These are phyloP conservation scores for Notarius lentiginosus DNA, from an alignment of 2,113 vertebrate genomes.

Conservation along the genomic window DNA sequence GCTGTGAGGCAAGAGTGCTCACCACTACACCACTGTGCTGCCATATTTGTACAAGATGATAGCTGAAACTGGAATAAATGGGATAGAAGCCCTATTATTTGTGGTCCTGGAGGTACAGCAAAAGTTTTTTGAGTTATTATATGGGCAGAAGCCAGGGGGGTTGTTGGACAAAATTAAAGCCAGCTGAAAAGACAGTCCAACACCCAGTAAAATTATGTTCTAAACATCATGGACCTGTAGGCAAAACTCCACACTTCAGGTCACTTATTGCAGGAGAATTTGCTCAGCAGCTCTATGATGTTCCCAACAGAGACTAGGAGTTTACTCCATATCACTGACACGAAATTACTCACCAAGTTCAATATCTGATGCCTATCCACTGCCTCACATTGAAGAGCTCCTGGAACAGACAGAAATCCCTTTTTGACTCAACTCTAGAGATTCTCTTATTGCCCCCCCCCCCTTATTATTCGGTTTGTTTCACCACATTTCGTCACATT, in stretches of 20 bases:
- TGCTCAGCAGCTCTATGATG: neutral
- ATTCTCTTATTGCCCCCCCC: too few relatives aligned
- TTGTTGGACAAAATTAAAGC: neutral
- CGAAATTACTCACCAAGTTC: neutral
- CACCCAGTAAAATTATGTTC: neutral
- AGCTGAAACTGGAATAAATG: neutral
- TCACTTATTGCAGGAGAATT: neutral
- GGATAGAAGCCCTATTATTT: neutral
- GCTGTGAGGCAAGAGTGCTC: too few relatives aligned
- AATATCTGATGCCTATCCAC: neutral
- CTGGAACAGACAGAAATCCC: too few relatives aligned
- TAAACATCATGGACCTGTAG: neutral
- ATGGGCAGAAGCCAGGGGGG: neutral
- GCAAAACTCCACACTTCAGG: neutral
- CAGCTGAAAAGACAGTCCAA: neutral
- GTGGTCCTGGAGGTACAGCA: neutral
- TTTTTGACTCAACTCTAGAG: too few relatives aligned
- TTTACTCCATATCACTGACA: neutral
- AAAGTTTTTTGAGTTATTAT: neutral
- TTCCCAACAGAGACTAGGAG: neutral
- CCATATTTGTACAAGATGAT: neutral
- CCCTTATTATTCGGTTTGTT: neutral
- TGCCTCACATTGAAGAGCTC: too few relatives aligned
- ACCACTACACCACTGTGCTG: too few relatives aligned
- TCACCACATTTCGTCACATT: neutral